Conservation (phyloP, 2,888 invertebrate species). For the Mechanitis messenoides region DNA sequence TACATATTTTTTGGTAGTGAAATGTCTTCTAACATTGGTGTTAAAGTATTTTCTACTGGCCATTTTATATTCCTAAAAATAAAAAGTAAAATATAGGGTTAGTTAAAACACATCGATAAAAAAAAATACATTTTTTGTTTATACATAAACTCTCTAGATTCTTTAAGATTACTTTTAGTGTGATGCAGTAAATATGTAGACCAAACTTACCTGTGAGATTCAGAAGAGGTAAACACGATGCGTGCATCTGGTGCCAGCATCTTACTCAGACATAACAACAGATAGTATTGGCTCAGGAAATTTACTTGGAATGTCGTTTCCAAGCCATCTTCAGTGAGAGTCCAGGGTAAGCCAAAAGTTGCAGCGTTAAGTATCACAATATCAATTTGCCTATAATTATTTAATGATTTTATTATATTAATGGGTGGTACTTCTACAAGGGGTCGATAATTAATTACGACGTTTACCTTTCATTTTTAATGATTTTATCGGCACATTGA, state of each 20-base stretch:
- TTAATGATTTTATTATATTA: background rate
- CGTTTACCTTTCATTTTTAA: constrained; percentile 42
- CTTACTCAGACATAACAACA: constrained; percentile 83
- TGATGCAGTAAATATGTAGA: background rate
- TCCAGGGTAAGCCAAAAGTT: constrained; percentile 85
- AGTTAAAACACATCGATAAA: constrained; percentile 6
- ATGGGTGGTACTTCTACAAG: no score
- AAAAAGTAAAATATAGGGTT: background rate
- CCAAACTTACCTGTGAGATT: constrained; percentile 84
- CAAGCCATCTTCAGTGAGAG: constrained; percentile 83
- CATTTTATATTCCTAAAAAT: constrained; percentile 53
- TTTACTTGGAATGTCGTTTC: constrained; percentile 92
- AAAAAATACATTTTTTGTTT: background rate
- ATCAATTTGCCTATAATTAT: constrained; percentile 78
- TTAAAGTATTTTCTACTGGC: constrained; percentile 44
- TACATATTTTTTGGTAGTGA: constrained; percentile 84
- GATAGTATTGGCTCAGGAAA: constrained; percentile 86
- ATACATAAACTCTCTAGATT: background rate
- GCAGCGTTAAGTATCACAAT: constrained; percentile 89
- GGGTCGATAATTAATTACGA: background rate
- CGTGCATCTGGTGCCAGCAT: constrained; percentile 81
- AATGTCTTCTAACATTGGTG: constrained; percentile 75
- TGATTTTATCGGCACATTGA: constrained; percentile 48
- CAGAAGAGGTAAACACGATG: constrained; percentile 90
- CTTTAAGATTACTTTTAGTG: background rate